Evolutionary conservation across 2,888 invertebrate genomes (phyloP).

Genomic region (Caenorhabditis angaria): DNA sequence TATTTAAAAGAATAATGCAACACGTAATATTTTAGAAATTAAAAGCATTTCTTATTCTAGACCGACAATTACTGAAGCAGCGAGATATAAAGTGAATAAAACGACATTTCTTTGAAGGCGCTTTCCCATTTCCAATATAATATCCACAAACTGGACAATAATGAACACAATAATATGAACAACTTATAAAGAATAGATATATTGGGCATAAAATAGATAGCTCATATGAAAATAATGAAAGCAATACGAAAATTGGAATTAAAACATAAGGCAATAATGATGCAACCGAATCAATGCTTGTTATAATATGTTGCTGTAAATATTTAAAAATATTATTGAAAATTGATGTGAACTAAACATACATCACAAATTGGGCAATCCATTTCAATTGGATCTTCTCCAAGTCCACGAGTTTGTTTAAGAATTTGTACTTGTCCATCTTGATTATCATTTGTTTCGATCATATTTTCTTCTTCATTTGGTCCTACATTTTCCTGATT

Average conservation of each 20-base stretch:
- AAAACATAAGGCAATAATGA: slow-evolving; percentile 64
- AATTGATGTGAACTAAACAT: slow-evolving; percentile 1
- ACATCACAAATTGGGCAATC: slow-evolving; percentile 70
- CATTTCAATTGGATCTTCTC: slow-evolving; percentile 66
- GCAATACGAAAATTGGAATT: slow-evolving; percentile 51
- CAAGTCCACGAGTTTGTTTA: background rate
- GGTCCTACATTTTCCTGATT: no score
- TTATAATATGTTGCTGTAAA: slow-evolving; percentile 66
- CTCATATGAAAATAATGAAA: slow-evolving; percentile 66
- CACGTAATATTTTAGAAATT: no score
- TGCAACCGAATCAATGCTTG: slow-evolving; percentile 60
- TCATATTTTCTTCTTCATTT: no score
- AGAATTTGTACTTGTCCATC: background rate
- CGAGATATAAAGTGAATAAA: no score
- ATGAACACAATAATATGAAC: slow-evolving; percentile 68
- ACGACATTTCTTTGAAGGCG: no score
- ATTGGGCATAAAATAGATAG: slow-evolving; percentile 66
- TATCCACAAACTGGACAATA: slow-evolving; percentile 68
- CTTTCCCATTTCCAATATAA: slow-evolving; percentile 45
- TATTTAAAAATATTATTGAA: background rate
- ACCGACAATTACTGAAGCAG: no score
- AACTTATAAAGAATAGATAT: slow-evolving; percentile 67
- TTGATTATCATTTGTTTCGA: background rate
- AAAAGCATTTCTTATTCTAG: no score
- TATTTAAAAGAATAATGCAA: no score